These are phyloP conservation scores for Drosophila formosana DNA, from an alignment of 2,888 invertebrate species.

Conservation along the genomic window DNA sequence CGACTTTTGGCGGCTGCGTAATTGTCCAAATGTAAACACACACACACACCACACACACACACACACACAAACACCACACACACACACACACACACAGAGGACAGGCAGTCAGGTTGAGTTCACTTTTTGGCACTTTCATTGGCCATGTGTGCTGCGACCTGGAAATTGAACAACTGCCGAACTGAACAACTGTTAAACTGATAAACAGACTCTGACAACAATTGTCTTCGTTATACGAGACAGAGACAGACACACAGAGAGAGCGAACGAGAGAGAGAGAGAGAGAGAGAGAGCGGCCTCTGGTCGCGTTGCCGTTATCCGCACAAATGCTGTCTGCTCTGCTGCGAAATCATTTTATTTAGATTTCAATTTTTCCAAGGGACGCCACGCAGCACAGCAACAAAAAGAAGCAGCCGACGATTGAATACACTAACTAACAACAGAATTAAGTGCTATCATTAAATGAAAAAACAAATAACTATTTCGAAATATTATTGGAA, in stretches of 20 bases:
- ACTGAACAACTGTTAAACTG: conserved; percentile 10
- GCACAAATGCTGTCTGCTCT: conserved; percentile 26
- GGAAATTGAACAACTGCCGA: conserved; percentile 24
- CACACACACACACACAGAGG: conserved; percentile 13
- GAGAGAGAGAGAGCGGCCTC: conserved; percentile 1
- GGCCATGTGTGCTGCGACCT: conserved; percentile 46
- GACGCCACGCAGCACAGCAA: conserved; percentile 10
- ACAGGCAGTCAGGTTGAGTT: conserved; percentile 18
- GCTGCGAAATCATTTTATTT: conserved; percentile 26
- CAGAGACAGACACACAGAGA: background rate
- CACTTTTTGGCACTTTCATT: conserved; percentile 44
- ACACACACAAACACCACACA: conserved; percentile 2
- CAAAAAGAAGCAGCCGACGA: background rate
- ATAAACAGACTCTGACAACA: conserved; percentile 17
- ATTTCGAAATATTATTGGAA: too few species aligned
- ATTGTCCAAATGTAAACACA: conserved; percentile 78
- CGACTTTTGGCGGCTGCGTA: conserved; percentile 64
- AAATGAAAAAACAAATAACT: too few species aligned
- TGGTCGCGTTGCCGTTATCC: conserved; percentile 35
- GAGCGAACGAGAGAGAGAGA: background rate
- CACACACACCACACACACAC: conserved; percentile 10
- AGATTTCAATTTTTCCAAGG: conserved; percentile 38
- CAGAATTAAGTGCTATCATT: too few species aligned
- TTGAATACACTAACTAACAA: background rate
- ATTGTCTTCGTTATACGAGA: background rate